These are phyloP conservation scores for Oncorhynchus masou DNA, from an alignment of 2,113 vertebrate genomes.

Conservation along the genomic window DNA sequence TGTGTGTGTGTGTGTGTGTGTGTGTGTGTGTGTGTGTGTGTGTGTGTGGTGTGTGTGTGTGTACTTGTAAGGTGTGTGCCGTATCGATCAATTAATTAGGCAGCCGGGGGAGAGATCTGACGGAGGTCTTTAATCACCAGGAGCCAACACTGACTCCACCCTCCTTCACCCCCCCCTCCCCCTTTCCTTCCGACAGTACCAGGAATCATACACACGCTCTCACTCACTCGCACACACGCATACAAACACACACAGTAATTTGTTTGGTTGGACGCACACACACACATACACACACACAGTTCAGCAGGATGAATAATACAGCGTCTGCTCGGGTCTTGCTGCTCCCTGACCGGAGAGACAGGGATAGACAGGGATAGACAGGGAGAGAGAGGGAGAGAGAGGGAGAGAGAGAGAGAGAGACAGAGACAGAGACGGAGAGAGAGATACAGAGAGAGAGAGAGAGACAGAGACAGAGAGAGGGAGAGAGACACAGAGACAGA, in stretches of 20 bases:
- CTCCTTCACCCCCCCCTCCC: neutral
- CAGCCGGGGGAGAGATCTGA: slow-evolving; percentile 27
- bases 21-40: neutral
- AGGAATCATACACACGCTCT: neutral
- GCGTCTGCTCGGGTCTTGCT: neutral
- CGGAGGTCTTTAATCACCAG: slow-evolving; percentile 51
- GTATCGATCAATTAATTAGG: slow-evolving; percentile 55
- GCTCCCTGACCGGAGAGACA: neutral
- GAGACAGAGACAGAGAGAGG: too few species aligned
- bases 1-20: too few species aligned
- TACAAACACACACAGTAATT: neutral
- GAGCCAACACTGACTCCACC: too few species aligned
- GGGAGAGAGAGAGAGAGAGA: too few species aligned
- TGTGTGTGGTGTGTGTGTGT: neutral
- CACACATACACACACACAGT: neutral
- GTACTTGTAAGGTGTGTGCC: neutral
- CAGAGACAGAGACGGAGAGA: too few species aligned
- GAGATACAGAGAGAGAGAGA: too few species aligned
- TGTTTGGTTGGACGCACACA: neutral
- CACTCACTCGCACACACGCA: neutral
- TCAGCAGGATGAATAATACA: neutral
- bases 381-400: too few species aligned
- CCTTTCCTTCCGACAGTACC: neutral
- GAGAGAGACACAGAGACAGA: too few species aligned
- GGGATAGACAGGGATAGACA: too few species aligned